Conservation (phyloP, 2,113 vertebrate species). For the Lethenteron reissneri region DNA sequence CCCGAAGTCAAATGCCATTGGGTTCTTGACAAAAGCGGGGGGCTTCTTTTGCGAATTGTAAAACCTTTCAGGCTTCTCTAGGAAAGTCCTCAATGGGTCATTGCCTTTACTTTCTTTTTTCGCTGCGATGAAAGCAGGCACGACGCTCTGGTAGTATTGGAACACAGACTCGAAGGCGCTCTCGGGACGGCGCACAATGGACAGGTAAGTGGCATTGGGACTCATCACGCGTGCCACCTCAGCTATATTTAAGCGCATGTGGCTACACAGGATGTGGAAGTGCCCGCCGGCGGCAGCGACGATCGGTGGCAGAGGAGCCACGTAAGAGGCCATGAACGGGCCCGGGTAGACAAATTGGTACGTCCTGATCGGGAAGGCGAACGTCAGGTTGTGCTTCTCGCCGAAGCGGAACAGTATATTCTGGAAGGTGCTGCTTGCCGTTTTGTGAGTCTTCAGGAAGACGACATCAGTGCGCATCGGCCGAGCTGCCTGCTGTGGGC, state of each 20-base stretch:
- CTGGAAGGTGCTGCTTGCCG: conserved; percentile 60
- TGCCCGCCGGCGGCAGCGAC: conserved; percentile 16
- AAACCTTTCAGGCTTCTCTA: conserved; percentile 31
- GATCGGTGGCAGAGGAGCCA: not conserved
- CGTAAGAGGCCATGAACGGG: conserved; percentile 25
- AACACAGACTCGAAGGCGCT: conserved; percentile 54
- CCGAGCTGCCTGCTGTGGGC: too few species aligned
- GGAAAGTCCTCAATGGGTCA: conserved; percentile 38
- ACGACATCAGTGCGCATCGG: conserved; percentile 32
- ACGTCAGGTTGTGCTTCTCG: conserved; percentile 32
- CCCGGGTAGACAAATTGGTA: conserved; percentile 69
- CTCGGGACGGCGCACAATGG: conserved; percentile 52
- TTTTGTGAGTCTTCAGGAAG: conserved; percentile 81
- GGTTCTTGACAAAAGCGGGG: conserved; percentile 57
- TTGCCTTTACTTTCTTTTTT: too few species aligned
- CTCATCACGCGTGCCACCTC: conserved; percentile 58
- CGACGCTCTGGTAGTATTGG: conserved; percentile 50
- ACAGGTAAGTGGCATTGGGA: conserved; percentile 60
- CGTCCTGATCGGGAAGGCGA: conserved; percentile 38
- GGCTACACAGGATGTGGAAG: conserved; percentile 63
- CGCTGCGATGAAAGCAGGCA: conserved; percentile 43
- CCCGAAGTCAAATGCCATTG: conserved; percentile 65
- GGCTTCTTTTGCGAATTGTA: conserved; percentile 32
- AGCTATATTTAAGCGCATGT: conserved; percentile 52
- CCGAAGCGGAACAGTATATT: conserved; percentile 67